Conservation (phyloP, 2,113 vertebrate species). For the Centropus unirufus region DNA sequence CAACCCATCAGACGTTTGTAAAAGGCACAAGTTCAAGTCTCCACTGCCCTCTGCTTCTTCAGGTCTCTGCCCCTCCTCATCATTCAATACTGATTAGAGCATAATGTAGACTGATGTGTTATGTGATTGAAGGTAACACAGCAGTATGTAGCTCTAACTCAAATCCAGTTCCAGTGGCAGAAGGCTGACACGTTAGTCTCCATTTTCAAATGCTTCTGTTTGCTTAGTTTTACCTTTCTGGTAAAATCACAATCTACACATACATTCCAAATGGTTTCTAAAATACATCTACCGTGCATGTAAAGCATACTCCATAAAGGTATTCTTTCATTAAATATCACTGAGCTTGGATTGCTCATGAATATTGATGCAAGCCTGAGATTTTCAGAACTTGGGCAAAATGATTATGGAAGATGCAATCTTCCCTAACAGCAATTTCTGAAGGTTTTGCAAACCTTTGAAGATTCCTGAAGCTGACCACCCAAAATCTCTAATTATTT, state of each 20-base stretch:
- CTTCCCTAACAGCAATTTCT: background rate
- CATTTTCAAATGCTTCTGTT: background rate
- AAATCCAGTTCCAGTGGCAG: background rate
- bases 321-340: background rate
- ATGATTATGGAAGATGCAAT: background rate
- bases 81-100: background rate
- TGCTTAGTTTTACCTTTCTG: background rate
- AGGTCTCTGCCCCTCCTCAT: background rate
- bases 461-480: background rate
- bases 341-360: background rate
- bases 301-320: background rate
- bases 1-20: fast-evolving
- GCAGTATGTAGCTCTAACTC: background rate
- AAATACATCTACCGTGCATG: background rate
- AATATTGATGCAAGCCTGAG: background rate
- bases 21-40: background rate
- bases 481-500: background rate
- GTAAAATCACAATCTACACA: background rate
- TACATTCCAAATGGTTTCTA: background rate
- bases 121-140: background rate
- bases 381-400: background rate
- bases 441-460: background rate
- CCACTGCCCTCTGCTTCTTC: background rate
- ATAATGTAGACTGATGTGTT: background rate
- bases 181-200: fast-evolving